Base-by-base conservation (phyloP, 1,140 invertebrate species). In the Hypsibius dujardini region DNA sequence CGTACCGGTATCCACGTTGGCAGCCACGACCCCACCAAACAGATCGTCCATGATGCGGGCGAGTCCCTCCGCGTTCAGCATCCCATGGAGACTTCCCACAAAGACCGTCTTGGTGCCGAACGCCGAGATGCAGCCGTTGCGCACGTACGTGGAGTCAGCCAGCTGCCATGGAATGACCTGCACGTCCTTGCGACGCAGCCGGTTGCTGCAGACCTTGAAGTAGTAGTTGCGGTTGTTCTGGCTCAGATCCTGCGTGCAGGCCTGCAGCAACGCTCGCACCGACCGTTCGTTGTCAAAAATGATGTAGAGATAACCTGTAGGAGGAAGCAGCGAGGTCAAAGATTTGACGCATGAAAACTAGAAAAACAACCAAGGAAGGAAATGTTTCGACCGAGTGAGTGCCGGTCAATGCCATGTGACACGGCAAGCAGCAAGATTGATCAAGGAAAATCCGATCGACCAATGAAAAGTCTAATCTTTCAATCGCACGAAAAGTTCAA, bases 161-260 rank as follows among this genome's bases (percentile, higher is more conserved):
- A 95, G 82, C 60, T 87, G 84, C 95, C 95, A 98, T 1, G 95
- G 94, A 77, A 98, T 98, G 7, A 97, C 88, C 82, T 96, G 90
- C 59, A 92, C 90, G 79, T 92, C 87, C 79, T 95, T 95, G 1
- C 85, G 85, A 74, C 88, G 86, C 81, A 90, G 90, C 76, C 89
- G 85, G 75, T 89, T 85, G 1, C 91, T 92, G 0, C 88, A 88
- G 72, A 98, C 87, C 77, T 90, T 90, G 78, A 86, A 95, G 79
- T 88, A 95, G 81, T 85, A 89, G 76, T 87, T 87, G n/a, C 87
- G 87, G 74, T 82, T 81, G 75, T 85, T 84, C 12, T 3, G 7
- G 72, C 84, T 84, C 76, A 85, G 86, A 76, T 90, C 86, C 73
- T 86, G 85, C 40, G 85, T 88, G 77, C 90, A 93, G 70, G 87